Evolutionary conservation across 2,113 vertebrate species (phyloP).

Genomic region (Vombatus ursinus): DNA sequence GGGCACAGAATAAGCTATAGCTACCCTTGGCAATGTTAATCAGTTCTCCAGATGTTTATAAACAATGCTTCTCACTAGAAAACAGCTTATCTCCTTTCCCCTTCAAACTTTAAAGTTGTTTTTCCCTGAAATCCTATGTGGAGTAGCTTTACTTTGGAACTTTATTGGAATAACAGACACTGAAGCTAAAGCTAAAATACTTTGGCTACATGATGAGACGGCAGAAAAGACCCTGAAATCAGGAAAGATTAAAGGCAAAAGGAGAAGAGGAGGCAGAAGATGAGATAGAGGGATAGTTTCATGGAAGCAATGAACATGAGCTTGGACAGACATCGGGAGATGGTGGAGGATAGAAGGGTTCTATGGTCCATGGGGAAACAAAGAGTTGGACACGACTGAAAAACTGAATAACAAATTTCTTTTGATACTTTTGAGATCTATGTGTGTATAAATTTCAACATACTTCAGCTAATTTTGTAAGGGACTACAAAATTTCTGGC

Average conservation of each 20-base stretch:
- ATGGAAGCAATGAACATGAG: not conserved
- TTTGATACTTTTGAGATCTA: not conserved
- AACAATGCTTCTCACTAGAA: not conserved
- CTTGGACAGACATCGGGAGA: not conserved
- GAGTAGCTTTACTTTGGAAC: not conserved
- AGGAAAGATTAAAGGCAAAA: not conserved
- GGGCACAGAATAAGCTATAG: not conserved
- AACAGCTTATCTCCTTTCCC: not conserved
- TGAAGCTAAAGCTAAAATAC: not conserved
- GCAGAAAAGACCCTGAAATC: not conserved
- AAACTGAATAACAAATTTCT: not conserved
- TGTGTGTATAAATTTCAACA: not conserved
- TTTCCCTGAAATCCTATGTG: not conserved
- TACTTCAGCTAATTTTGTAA: not conserved
- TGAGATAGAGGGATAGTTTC: not conserved
- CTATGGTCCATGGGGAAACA: not conserved
- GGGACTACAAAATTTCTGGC: not conserved
- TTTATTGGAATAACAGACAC: not conserved
- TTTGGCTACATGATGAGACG: not conserved
- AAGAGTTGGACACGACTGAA: not conserved
- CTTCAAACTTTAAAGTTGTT: not conserved
- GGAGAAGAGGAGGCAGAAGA: not conserved
- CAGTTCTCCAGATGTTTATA: not conserved
- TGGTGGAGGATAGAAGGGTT: not conserved
- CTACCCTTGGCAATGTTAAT: not conserved